Conservation (phyloP, 2,888 invertebrate genomes). For the Fissipunctia ypsillon region DNA sequence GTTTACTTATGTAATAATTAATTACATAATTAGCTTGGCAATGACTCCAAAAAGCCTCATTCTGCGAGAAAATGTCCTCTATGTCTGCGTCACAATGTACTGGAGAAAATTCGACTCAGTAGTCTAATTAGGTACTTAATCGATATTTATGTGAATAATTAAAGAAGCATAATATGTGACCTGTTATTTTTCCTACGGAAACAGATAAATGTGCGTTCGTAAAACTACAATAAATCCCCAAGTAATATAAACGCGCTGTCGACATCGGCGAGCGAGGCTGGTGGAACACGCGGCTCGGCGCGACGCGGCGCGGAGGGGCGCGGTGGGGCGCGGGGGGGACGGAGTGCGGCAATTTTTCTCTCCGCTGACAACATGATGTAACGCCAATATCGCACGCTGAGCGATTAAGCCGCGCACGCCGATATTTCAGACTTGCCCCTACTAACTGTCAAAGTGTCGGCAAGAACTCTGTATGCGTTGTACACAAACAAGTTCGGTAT, state of each 20-base stretch:
- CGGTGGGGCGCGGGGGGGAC: slow-evolving; percentile 70
- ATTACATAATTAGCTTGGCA: slow-evolving; percentile 14
- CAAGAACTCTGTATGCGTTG: slow-evolving; percentile 78
- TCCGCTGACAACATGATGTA: slow-evolving; percentile 90
- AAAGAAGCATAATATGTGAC: slow-evolving; percentile 43
- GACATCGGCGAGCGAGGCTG: slow-evolving; percentile 79
- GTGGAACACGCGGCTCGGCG: slow-evolving; percentile 73
- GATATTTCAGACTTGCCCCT: slow-evolving; percentile 90
- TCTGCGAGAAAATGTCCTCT: background rate
- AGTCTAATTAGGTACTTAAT: slow-evolving; percentile 31
- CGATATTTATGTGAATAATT: slow-evolving; percentile 26
- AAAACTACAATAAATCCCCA: slow-evolving; percentile 88
- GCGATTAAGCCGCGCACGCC: slow-evolving; percentile 90
- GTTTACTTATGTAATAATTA: slow-evolving; percentile 23
- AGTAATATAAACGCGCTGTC: slow-evolving; percentile 89
- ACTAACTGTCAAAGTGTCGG: slow-evolving; percentile 89
- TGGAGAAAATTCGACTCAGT: background rate
- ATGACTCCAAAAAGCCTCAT: slow-evolving; percentile 13
- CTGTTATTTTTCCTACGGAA: slow-evolving; percentile 68
- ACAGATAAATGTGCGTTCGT: slow-evolving; percentile 85
- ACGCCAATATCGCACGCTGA: slow-evolving; percentile 90
- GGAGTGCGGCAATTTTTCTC: slow-evolving; percentile 89
- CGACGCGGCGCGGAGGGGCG: slow-evolving; percentile 67
- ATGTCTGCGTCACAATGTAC: slow-evolving; percentile 13
- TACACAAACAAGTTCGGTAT: slow-evolving; percentile 65